Evolutionary conservation across 2,797 vertebrate genomes (phyloP).

Genomic region (Ciconia nigra): DNA sequence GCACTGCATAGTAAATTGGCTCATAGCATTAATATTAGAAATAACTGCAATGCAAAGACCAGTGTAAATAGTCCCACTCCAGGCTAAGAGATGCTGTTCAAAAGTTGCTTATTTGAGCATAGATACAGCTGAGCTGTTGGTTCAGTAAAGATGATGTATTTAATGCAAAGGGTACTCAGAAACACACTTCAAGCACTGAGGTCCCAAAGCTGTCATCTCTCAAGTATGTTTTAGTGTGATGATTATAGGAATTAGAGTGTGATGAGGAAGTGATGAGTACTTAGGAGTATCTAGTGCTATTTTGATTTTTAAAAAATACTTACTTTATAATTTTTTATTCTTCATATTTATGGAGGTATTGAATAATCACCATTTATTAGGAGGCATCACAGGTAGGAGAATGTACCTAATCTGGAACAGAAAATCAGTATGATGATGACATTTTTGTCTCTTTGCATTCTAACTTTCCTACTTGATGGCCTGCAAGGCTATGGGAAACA

Average conservation of each 20-base stretch:
- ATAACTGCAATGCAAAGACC: not conserved
- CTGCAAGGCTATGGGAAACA: not conserved
- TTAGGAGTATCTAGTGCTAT: not conserved
- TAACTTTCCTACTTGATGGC: not conserved
- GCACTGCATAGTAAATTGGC: not conserved
- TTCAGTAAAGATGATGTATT: not conserved
- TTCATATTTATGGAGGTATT: not conserved
- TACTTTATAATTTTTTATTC: not conserved
- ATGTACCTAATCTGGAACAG: not conserved
- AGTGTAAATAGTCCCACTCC: not conserved
- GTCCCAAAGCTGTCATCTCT: not conserved
- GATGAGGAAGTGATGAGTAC: not conserved
- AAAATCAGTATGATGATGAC: not conserved
- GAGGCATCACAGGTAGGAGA: not conserved
- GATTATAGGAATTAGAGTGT: not conserved
- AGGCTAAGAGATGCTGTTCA: not conserved
- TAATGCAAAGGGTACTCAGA: not conserved
- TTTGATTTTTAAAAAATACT: not conserved
- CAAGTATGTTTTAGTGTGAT: not conserved
- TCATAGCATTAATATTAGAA: not conserved
- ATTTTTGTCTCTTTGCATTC: not conserved
- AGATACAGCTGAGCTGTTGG: not conserved
- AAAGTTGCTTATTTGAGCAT: not conserved
- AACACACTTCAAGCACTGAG: not conserved
- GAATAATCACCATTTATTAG: not conserved